These are phyloP conservation scores for Pseudochaenichthys georgianus DNA, from an alignment of 2,797 vertebrate genomes.

Conservation along the genomic window DNA sequence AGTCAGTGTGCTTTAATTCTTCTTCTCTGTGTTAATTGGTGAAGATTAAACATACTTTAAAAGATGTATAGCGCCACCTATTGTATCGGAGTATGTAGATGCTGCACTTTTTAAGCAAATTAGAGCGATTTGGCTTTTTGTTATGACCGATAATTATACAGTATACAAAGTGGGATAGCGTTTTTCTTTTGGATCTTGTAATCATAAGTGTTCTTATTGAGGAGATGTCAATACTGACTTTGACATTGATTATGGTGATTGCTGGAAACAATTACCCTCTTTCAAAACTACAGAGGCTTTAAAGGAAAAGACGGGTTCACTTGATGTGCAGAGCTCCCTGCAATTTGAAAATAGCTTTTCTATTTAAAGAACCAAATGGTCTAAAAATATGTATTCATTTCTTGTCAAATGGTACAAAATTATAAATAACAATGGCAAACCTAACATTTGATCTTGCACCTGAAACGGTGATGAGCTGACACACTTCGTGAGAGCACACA, in stretches of 20 bases:
- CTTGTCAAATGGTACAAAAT: constrained; percentile 27
- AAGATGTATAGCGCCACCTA: too few species aligned
- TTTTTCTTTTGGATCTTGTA: neutral
- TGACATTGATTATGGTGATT: neutral
- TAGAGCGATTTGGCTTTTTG: too few species aligned
- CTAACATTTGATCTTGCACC: constrained; percentile 34
- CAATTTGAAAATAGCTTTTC: constrained; percentile 22
- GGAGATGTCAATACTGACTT: constrained; percentile 15
- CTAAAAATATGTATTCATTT: constrained; percentile 53
- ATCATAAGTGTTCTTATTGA: constrained; percentile 17
- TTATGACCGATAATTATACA: too few species aligned
- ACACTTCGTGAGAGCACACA: constrained; percentile 9
- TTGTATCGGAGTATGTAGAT: too few species aligned
- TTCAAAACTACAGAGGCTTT: constrained; percentile 3
- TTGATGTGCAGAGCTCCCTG: constrained; percentile 34
- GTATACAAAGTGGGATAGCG: too few species aligned
- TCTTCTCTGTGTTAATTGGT: too few species aligned
- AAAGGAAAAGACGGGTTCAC: constrained; percentile 36
- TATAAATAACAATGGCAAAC: constrained; percentile 41
- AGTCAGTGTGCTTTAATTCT: too few species aligned
- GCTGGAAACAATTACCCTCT: constrained; percentile 14
- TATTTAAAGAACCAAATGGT: constrained; percentile 51
- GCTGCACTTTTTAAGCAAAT: too few species aligned
- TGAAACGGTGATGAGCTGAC: constrained; percentile 14
- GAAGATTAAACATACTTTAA: too few species aligned